phyloP scores from a whole-genome alignment of 2,113 vertebrate species.

The Charina bottae region DNA sequence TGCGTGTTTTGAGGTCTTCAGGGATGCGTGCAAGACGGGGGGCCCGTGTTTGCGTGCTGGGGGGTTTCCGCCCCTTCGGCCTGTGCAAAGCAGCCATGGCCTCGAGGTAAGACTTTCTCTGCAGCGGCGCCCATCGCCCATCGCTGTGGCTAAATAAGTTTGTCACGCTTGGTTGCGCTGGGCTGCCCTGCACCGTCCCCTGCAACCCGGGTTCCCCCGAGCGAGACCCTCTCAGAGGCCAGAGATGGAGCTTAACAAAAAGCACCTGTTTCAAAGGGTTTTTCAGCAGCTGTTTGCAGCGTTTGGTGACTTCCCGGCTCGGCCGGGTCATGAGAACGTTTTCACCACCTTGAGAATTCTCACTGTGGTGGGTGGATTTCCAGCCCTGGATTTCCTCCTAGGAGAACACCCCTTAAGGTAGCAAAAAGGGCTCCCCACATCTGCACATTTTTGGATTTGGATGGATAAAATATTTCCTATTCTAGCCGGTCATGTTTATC shows the following conservation, averaged over 20 bases:
- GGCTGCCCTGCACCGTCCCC: not conserved
- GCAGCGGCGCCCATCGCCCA: not conserved
- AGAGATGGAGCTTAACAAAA: conserved; percentile 15
- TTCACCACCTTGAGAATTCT: not conserved
- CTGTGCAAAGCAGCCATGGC: not conserved
- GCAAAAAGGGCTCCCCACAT: too few relatives aligned
- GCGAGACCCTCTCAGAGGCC: not conserved
- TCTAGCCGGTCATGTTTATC: not conserved
- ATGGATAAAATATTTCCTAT: not conserved
- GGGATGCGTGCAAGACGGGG: not conserved
- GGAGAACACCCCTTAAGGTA: not conserved
- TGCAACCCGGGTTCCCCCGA: not conserved
- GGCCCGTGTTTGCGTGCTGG: not conserved
- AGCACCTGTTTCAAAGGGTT: conserved; percentile 18
- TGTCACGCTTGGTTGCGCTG: not conserved
- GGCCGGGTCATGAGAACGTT: conserved; percentile 5
- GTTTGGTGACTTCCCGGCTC: not conserved
- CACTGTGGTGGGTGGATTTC: not conserved
- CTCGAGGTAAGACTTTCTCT: not conserved
- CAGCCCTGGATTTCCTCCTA: too few relatives aligned
- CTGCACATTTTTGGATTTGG: not conserved
- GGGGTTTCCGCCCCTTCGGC: not conserved
- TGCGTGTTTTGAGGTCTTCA: not conserved
- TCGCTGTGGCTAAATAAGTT: not conserved
- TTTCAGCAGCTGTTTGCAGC: conserved; percentile 9